Evolutionary conservation across 2,113 vertebrate genomes (phyloP), one percentile per base, ranked within the genome.

Genomic region (Sclerurus mexicanus): DNA sequence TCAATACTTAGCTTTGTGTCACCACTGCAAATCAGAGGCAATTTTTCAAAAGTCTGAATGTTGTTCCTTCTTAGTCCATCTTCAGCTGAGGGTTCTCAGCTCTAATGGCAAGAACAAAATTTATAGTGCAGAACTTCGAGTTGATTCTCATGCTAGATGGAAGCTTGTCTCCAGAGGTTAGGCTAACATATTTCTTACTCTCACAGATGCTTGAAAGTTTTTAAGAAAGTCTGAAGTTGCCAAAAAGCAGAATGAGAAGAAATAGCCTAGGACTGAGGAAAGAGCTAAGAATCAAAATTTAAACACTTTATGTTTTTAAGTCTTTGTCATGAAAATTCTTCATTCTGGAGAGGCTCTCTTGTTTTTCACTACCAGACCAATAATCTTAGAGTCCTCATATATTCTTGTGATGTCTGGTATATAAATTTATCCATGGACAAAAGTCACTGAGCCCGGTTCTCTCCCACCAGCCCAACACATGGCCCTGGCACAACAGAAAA

Each of bases 11-110:
- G 63, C 46, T 93, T 91, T 85, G 63, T 96, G 87, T 71, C 90
- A 95, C 59, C 79, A 64, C 82, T 67, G 94, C 94, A 94, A 94
- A 96, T 91, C 93, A 95, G 73, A 90, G 27, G 35, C 39, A 39
- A 83, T 91, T 85, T 88, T 77, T 97, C 89, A 88, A 39, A 92
- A 90, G 71, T 80, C 91, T 74, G 30, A 91, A 84, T 59, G 91
- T 96, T 96, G 73, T 83, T 93, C 66, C 92, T 96, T 88, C 90
- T 90, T 77, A 81, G 91, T 91, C 78, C 87, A 80, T 88, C 94
- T 94, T 96, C 82, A 86, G 67, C 67, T 71, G 55, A 71, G 55
- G 35, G n/a, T 63, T 94, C 79, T 89, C 82, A 79, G 71, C 39
- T 77, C 47, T 90, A 91, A 87, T 6, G 19, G 85, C 47, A 91